phyloP scores from a whole-genome alignment of 2,113 vertebrate species.

The Petroica traversi region DNA sequence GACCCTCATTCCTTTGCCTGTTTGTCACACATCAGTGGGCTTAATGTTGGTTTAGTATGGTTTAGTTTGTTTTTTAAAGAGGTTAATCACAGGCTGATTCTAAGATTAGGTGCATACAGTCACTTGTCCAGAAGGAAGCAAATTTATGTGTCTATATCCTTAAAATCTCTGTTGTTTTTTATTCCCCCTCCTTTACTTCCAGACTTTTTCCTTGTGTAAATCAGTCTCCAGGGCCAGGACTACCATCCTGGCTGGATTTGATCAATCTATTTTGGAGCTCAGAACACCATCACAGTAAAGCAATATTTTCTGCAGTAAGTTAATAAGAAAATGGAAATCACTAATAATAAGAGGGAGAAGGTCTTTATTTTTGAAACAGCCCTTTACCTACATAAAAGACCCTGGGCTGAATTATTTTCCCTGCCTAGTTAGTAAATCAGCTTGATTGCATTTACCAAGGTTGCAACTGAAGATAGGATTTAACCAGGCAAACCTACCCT shows the following conservation, averaged over 20 bases:
- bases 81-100: slow-evolving; percentile 40
- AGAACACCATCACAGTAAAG: background rate
- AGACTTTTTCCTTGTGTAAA: background rate
- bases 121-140: background rate
- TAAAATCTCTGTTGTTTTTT: background rate
- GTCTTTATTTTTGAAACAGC: slow-evolving; percentile 5
- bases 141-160: background rate
- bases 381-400: background rate
- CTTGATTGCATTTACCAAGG: background rate
- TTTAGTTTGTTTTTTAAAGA: background rate
- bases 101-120: background rate
- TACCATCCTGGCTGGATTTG: background rate
- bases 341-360: background rate
- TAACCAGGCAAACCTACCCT: background rate
- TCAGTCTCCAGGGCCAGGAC: background rate
- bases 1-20: background rate
- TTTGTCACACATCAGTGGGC: background rate
- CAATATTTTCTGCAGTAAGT: slow-evolving; percentile 22
- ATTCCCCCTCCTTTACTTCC: background rate
- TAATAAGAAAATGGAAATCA: slow-evolving; percentile 45
- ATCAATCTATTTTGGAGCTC: background rate
- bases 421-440: background rate
- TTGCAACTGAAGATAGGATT: background rate
- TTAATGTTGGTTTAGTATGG: background rate
- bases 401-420: background rate